Conservation (phyloP, 2,888 invertebrate genomes). For the Drosophila paracracens region DNA sequence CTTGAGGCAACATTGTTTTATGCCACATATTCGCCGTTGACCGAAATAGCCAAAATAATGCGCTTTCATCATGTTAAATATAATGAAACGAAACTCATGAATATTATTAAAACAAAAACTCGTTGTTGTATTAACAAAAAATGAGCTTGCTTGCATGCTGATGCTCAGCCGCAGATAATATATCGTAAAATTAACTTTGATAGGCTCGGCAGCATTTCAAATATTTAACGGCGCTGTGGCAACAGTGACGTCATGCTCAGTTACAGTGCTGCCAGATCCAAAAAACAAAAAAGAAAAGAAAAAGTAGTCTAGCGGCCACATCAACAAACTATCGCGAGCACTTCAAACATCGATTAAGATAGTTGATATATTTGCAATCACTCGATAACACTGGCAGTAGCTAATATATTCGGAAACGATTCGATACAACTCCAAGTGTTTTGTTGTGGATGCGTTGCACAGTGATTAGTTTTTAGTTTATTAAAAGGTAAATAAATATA, state of each 20-base stretch:
- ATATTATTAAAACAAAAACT: slow-evolving; percentile 67
- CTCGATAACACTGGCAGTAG: slow-evolving; percentile 17
- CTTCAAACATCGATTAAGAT: slow-evolving; percentile 3
- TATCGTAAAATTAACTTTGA: slow-evolving; percentile 17
- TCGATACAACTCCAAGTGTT: slow-evolving; percentile 26
- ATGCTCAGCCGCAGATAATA: slow-evolving; percentile 23
- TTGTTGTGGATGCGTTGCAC: slow-evolving; percentile 37
- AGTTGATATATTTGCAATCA: neutral
- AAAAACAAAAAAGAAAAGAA: neutral
- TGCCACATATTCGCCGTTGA: slow-evolving; percentile 44
- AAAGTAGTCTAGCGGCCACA: slow-evolving; percentile 7
- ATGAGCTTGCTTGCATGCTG: slow-evolving; percentile 23
- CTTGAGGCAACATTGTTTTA: slow-evolving; percentile 55
- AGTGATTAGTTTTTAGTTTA: slow-evolving; percentile 43
- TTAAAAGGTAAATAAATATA: slow-evolving; percentile 56
- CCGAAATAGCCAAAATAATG: slow-evolving; percentile 23
- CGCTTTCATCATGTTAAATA: slow-evolving; percentile 57
- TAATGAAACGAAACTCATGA: slow-evolving; percentile 69
- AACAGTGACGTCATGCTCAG: slow-evolving; percentile 8
- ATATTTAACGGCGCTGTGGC: slow-evolving; percentile 12
- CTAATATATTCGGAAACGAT: slow-evolving; percentile 20
- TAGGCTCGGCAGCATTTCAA: slow-evolving; percentile 10
- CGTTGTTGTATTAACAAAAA: slow-evolving; percentile 51
- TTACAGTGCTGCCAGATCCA: slow-evolving; percentile 15
- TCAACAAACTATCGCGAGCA: neutral